Base-by-base conservation (phyloP, 2,888 invertebrate genomes). In the Conchocele bisecta region DNA sequence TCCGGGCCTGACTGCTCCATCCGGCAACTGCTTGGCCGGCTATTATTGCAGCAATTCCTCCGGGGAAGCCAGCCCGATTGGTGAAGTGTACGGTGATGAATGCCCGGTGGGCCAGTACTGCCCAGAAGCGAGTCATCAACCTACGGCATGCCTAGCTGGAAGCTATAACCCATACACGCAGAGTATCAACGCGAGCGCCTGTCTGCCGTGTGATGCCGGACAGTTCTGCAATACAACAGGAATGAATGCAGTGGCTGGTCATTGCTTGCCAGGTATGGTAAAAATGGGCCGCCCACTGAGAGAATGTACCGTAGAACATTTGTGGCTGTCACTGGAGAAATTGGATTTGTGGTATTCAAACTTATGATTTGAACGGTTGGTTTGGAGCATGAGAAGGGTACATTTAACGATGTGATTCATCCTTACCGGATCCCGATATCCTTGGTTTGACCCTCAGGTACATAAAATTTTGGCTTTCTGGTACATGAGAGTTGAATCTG, bases 101-200 rank as follows among this genome's bases (percentile, higher is more conserved):
- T 90, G 90, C 65, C 89, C 89, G 28, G 72, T 68, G 1, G 90
- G 90, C 9, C 73, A 81, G 51, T 90, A 83, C 74, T 90, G 90
- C 74, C 86, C 86, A 29, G 74, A 74, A 24, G 73, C 79, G 26
- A 89, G 88, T 75, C 79, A 86, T 58, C 69, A 82, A 64, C 89
- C 89, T 5, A 81, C 71, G 42, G 81, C 86, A 0, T 90, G 90
- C 69, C 75, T 80, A 20, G 85, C 85, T 9, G 89, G 90, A 13
- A 86, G 86, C 3, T 90, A 89, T 72, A 85, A 89, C 57, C 89
- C 89, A 2, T 69, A 79, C 60, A 66, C 71, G 2, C 64, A 68
- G 39, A 81, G 76, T 64, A 84, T 83, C 41, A 84, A 87, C 60
- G 59, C 57, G 9, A 69, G 80, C 4, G 85, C 86, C 20, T 90